Percentiles rank a stretch among this genome's conserved stretches.
Conservation (phyloP, 2,888 invertebrate species). For the Villa cingulata region DNA sequence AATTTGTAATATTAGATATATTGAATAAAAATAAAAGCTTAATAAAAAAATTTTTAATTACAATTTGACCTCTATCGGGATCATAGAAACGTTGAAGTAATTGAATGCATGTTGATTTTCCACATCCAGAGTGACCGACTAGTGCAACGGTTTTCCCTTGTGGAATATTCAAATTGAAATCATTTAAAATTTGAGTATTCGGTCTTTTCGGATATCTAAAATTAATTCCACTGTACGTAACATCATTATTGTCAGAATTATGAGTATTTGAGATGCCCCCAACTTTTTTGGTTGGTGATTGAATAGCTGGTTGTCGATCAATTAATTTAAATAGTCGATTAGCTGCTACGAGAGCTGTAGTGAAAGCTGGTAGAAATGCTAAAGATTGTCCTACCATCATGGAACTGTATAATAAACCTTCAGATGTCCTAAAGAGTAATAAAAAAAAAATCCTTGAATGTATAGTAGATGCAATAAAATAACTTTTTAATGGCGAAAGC, state of each 20-base stretch:
- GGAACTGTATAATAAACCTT: conserved; percentile 58
- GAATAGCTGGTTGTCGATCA: conserved; percentile 42
- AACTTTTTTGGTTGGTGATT: conserved; percentile 29
- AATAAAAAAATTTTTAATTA: conserved; percentile 24
- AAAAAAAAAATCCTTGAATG: no score
- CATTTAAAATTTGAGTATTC: conserved; percentile 56
- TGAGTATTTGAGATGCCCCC: neutral
- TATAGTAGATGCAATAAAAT: no score
- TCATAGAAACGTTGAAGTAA: conserved; percentile 67
- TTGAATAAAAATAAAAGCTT: no score
- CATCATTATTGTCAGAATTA: conserved; percentile 13
- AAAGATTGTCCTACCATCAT: conserved; percentile 65
- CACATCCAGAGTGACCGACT: conserved; percentile 63
- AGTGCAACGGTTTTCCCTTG: conserved; percentile 59
- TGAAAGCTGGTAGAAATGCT: conserved; percentile 63
- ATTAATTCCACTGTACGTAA: conserved; percentile 47
- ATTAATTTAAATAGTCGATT: conserved; percentile 51
- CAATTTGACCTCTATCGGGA: conserved; percentile 49
- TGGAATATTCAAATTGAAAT: conserved; percentile 49
- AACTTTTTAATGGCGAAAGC: conserved; percentile 17
- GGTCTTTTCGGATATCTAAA: conserved; percentile 72
- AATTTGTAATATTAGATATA: neutral
- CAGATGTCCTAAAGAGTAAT: conserved; percentile 44
- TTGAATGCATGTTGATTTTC: conserved; percentile 69
- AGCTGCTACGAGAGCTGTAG: conserved; percentile 54